A percentile compares a stretch with the other conserved stretches of the same genome.
These are phyloP conservation scores for Drosophila ambigua DNA, from an alignment of 1,140 invertebrate species.

Conservation along the genomic window DNA sequence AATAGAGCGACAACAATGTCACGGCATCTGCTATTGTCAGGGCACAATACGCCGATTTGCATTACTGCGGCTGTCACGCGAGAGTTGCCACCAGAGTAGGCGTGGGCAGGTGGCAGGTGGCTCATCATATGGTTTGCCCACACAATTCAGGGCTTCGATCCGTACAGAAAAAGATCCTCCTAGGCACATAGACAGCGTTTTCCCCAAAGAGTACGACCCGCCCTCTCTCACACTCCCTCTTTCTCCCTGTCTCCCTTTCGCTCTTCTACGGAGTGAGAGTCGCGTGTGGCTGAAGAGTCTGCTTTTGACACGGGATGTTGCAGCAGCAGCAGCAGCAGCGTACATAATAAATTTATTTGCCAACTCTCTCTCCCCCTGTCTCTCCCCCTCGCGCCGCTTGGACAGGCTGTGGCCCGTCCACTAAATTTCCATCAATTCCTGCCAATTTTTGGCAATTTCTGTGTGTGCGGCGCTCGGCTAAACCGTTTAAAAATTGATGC, in stretches of 20 bases:
- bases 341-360: conserved; percentile 41
- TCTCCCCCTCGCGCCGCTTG: neutral
- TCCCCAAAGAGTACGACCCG: too few relatives aligned
- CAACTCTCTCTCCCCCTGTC: conserved; percentile 18
- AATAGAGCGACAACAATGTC: conserved; percentile 79
- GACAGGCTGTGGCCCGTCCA: neutral
- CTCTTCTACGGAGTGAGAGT: neutral
- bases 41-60: conserved; percentile 78
- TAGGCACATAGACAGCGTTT: too few relatives aligned
- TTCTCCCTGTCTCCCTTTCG: too few relatives aligned
- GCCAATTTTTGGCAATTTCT: conserved; percentile 35
- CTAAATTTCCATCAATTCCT: conserved; percentile 42
- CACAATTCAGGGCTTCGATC: neutral
- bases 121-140: neutral
- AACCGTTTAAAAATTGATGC: conserved; percentile 51
- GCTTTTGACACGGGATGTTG: conserved; percentile 1
- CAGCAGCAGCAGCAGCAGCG: conserved; percentile 2
- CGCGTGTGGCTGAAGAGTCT: too few relatives aligned
- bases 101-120: too few relatives aligned
- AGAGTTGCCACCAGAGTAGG: too few relatives aligned
- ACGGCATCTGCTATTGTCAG: conserved; percentile 81
- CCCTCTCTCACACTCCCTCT: too few relatives aligned
- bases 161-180: too few relatives aligned
- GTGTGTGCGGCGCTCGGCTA: conserved; percentile 32
- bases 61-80: conserved; percentile 44